These are phyloP conservation scores for Acanthosepion esculentum DNA, from an alignment of 2,888 invertebrate species.

Conservation along the genomic window DNA sequence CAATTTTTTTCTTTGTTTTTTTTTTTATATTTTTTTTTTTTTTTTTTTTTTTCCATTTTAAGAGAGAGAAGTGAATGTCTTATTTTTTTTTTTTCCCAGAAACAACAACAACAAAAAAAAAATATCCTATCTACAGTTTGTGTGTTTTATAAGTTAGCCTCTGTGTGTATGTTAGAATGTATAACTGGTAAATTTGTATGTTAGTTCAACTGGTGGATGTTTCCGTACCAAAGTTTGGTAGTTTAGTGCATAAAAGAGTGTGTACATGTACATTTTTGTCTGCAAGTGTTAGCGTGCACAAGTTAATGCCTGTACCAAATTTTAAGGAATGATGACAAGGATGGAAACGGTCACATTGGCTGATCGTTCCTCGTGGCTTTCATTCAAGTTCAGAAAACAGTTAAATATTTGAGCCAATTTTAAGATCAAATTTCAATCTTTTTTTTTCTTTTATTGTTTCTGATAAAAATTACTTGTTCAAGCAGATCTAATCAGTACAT, in stretches of 20 bases:
- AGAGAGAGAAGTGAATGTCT: background rate
- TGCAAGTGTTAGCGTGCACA: background rate
- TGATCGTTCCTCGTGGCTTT: background rate
- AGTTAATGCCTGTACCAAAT: background rate
- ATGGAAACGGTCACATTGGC: background rate
- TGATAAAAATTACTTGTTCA: too few relatives aligned
- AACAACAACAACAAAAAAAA: background rate
- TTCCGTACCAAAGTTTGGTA: background rate
- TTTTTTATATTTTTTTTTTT: background rate
- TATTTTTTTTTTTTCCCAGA: background rate
- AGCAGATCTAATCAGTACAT: too few relatives aligned
- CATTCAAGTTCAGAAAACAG: background rate
- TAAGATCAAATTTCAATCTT: background rate
- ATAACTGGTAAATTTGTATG: background rate
- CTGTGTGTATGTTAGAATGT: background rate
- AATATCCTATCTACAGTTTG: background rate
- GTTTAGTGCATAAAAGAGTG: background rate
- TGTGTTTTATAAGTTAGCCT: background rate
- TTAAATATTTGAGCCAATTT: too few relatives aligned
- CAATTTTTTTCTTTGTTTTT: background rate
- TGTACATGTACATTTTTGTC: background rate
- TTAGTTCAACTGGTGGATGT: background rate
- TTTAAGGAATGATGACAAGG: background rate
- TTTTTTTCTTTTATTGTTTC: background rate
- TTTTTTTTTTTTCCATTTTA: background rate